These are phyloP conservation scores for Ooceraea biroi DNA, from an alignment of 1,140 invertebrate species.

Conservation along the genomic window DNA sequence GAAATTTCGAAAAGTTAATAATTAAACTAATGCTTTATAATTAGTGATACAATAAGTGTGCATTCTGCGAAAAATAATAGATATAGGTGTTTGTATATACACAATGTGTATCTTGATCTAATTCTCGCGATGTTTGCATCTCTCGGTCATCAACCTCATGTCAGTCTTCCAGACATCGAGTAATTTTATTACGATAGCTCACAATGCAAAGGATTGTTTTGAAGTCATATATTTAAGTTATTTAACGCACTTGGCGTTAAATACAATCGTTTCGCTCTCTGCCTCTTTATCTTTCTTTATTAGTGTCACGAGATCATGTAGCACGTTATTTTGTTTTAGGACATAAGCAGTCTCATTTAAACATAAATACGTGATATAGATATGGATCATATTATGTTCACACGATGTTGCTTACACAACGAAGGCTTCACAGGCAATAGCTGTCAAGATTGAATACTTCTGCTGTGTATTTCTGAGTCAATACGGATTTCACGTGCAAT, in stretches of 20 bases:
- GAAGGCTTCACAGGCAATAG: neutral
- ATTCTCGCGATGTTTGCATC: neutral
- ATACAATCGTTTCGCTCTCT: no score
- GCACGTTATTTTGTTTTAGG: no score
- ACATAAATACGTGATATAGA: no score
- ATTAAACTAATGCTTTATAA: neutral
- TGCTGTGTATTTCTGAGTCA: neutral
- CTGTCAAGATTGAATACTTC: slow-evolving; percentile 5
- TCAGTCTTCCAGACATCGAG: neutral
- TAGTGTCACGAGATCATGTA: no score
- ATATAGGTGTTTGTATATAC: neutral
- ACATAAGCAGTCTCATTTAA: no score
- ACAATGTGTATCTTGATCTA: neutral
- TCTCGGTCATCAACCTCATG: neutral
- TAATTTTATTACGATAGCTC: no score
- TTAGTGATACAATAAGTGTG: neutral
- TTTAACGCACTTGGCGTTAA: no score
- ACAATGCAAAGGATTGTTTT: no score
- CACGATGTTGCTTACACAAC: slow-evolving; percentile 18
- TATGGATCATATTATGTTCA: no score
- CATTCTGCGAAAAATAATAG: neutral
- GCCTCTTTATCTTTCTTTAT: no score
- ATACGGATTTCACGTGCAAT: slow-evolving; percentile 1
- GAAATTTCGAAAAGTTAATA: neutral
- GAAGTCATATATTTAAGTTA: no score